Evolutionary conservation across 2,888 invertebrate genomes (phyloP).

Genomic region (Carcina quercana): DNA sequence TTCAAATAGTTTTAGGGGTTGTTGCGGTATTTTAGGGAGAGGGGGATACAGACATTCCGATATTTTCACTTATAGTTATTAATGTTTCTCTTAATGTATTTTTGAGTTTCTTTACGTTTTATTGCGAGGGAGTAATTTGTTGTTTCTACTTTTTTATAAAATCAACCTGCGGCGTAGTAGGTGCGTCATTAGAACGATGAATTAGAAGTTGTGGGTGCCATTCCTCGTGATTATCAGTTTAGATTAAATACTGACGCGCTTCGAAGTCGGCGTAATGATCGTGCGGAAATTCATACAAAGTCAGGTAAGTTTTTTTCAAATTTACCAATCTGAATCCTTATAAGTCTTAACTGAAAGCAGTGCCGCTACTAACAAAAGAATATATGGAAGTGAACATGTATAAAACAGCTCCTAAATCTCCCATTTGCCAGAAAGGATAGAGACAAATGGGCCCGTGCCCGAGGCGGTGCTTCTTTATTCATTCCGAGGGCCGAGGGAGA

Average conservation of each 20-base stretch:
- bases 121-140: neutral
- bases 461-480: conserved; percentile 52
- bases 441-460: conserved; percentile 57
- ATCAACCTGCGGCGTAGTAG: too few relatives aligned
- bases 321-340: too few relatives aligned
- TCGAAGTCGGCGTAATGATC: too few relatives aligned
- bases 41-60: conserved; percentile 14
- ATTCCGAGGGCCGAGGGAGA: conserved; percentile 45
- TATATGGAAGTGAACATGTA: too few relatives aligned
- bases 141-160: neutral
- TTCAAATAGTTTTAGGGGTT: conserved; percentile 31
- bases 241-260: too few relatives aligned
- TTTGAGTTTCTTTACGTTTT: conserved; percentile 21
- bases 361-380: too few relatives aligned
- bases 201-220: too few relatives aligned
- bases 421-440: conserved; percentile 60
- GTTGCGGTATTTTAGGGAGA: conserved; percentile 5
- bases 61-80: conserved; percentile 41
- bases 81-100: conserved; percentile 28
- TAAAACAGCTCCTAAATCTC: conserved; percentile 53
- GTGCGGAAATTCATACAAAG: too few relatives aligned
- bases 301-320: too few relatives aligned
- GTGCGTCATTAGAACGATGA: too few relatives aligned
- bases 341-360: too few relatives aligned
- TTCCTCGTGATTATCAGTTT: too few relatives aligned